Percentiles rank a stretch among this genome's conserved stretches.
These are phyloP conservation scores for Pseudomyrmex sp. DNA, from an alignment of 1,140 invertebrate species.

Conservation along the genomic window DNA sequence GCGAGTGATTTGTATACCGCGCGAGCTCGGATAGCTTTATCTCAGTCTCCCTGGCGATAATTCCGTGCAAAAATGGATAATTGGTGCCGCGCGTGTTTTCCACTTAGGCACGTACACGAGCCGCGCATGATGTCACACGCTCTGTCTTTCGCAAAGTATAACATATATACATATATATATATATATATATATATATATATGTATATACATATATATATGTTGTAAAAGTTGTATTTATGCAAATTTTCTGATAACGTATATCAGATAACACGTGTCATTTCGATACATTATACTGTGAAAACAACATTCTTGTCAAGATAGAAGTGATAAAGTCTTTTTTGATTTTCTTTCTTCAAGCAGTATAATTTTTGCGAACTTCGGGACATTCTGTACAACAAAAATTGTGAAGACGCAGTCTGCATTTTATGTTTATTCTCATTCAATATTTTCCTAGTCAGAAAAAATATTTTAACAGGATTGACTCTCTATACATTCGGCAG, in stretches of 20 bases:
- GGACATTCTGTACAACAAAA: not conserved
- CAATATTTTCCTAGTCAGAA: slow-evolving; percentile 3
- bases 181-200: too few relatives aligned
- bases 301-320: not conserved
- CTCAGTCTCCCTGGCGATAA: slow-evolving; percentile 77
- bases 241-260: not conserved
- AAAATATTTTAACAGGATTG: slow-evolving; percentile 23
- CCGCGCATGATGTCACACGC: slow-evolving; percentile 77
- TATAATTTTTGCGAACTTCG: slow-evolving; percentile 3
- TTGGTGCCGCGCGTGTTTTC: slow-evolving; percentile 78
- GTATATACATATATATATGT: slow-evolving; percentile 29
- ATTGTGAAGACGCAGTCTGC: not conserved
- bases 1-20: slow-evolving; percentile 62
- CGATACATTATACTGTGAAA: slow-evolving; percentile 10
- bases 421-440: not conserved
- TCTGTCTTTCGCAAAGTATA: slow-evolving; percentile 68
- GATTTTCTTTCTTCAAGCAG: not conserved
- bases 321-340: not conserved
- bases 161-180: too few relatives aligned
- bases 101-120: slow-evolving; percentile 79
- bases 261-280: not conserved
- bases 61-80: slow-evolving; percentile 84
- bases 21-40: slow-evolving; percentile 69
- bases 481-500: not conserved
- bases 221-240: slow-evolving; percentile 26